These are phyloP conservation scores for Synodontis membranacea DNA, from an alignment of 2,113 vertebrate genomes.

Conservation along the genomic window DNA sequence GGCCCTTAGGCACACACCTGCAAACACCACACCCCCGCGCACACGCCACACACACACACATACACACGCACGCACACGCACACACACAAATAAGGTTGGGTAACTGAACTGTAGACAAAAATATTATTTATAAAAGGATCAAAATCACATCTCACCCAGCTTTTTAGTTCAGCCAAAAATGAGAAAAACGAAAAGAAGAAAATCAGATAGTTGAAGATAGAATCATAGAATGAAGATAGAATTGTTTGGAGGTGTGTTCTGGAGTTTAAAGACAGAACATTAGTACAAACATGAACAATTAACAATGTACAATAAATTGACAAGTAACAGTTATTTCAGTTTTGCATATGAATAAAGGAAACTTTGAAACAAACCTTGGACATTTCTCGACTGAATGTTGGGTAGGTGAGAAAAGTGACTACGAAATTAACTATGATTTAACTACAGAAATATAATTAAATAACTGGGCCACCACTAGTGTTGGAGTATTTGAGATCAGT, in stretches of 20 bases:
- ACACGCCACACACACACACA: constrained; percentile 36
- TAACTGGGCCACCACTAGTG: neutral
- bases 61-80: constrained; percentile 11
- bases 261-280: neutral
- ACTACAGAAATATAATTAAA: neutral
- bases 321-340: no score
- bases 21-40: constrained; percentile 27
- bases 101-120: neutral
- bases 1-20: constrained; percentile 38
- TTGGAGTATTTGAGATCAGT: no score
- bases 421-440: no score
- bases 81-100: neutral
- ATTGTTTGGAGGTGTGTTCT: neutral
- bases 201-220: neutral
- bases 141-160: neutral
- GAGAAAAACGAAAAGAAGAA: neutral
- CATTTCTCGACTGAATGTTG: neutral
- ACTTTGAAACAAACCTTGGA: neutral
- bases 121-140: neutral
- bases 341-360: neutral
- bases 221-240: neutral
- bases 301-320: no score
- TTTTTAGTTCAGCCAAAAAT: neutral
- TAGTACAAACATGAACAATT: no score
- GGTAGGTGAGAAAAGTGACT: neutral